Conservation (phyloP, 2,797 vertebrate species). For the Gila robusta region DNA sequence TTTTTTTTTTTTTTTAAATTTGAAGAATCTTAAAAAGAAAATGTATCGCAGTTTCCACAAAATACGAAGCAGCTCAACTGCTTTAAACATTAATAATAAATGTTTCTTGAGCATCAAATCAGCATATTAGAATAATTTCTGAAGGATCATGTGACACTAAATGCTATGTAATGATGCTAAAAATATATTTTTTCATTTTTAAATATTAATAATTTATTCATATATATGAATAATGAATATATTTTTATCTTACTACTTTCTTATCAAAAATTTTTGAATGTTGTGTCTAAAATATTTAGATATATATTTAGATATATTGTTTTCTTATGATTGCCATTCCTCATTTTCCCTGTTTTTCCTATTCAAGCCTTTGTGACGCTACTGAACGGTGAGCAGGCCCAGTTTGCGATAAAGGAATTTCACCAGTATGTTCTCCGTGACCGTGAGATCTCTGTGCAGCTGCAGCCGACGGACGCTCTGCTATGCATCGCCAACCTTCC, state of each 20-base stretch:
- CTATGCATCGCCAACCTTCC: conserved; percentile 94
- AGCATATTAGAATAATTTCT: not conserved
- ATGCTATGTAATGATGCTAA: not conserved
- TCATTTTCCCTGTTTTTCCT: not conserved
- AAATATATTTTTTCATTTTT: not conserved
- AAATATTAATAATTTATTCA: too few species aligned
- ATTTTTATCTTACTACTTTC: not conserved
- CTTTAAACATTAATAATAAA: not conserved
- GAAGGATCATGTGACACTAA: not conserved
- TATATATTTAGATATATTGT: too few species aligned
- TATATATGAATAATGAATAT: too few species aligned
- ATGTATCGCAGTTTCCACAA: not conserved
- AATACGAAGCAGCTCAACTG: not conserved
- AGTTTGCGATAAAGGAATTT: conserved; percentile 87
- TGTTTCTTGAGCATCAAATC: not conserved
- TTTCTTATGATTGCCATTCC: not conserved
- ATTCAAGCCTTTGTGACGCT: conserved; percentile 87
- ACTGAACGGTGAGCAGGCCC: conserved; percentile 91
- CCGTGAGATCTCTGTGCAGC: conserved; percentile 89
- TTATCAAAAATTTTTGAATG: not conserved
- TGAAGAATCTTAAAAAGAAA: not conserved
- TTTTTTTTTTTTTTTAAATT: too few species aligned
- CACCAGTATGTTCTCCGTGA: conserved; percentile 87
- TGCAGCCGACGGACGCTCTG: conserved; percentile 92
- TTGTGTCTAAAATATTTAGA: not conserved